A percentile compares a stretch with the other conserved stretches of the same genome.
These are phyloP conservation scores for Acanthochromis polyacanthus DNA, from an alignment of 2,113 vertebrate genomes.

Conservation along the genomic window DNA sequence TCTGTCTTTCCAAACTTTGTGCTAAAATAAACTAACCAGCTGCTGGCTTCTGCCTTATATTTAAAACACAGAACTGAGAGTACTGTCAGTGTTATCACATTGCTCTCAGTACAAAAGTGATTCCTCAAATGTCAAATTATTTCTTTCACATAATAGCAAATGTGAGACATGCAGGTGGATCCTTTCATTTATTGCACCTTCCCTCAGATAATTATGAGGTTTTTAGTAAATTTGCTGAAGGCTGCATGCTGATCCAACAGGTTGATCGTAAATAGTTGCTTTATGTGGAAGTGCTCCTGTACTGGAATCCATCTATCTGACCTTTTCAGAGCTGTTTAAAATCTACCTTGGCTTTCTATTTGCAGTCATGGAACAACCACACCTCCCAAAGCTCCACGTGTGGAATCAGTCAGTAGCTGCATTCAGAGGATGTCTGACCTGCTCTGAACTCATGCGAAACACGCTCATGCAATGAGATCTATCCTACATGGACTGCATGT, in stretches of 20 bases:
- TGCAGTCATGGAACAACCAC: conserved; percentile 69
- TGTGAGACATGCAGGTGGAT: not conserved
- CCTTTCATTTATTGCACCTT: not conserved
- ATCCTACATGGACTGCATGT: conserved; percentile 18
- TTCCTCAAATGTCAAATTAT: not conserved
- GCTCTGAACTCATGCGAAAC: conserved; percentile 38
- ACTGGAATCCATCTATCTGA: conserved; percentile 60
- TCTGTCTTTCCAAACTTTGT: not conserved
- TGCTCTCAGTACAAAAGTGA: not conserved
- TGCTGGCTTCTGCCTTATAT: not conserved
- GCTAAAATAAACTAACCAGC: no score
- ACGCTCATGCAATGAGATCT: conserved; percentile 27
- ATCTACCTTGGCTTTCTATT: conserved; percentile 60
- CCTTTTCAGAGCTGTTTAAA: conserved; percentile 59
- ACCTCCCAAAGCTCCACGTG: conserved; percentile 29
- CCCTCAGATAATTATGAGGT: accelerated
- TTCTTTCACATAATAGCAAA: not conserved
- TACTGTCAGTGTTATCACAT: no score
- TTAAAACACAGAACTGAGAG: not conserved
- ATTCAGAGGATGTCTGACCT: conserved; percentile 65
- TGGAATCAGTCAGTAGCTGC: conserved; percentile 57
- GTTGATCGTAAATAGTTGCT: conserved; percentile 10
- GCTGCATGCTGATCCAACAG: not conserved
- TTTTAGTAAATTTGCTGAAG: conserved; percentile 6
- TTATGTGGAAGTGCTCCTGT: conserved; percentile 6